A percentile compares a stretch with the other conserved stretches of the same genome.
phyloP scores from a whole-genome alignment of 2,888 invertebrate species.

The Caenorhabditis doughertyi region DNA sequence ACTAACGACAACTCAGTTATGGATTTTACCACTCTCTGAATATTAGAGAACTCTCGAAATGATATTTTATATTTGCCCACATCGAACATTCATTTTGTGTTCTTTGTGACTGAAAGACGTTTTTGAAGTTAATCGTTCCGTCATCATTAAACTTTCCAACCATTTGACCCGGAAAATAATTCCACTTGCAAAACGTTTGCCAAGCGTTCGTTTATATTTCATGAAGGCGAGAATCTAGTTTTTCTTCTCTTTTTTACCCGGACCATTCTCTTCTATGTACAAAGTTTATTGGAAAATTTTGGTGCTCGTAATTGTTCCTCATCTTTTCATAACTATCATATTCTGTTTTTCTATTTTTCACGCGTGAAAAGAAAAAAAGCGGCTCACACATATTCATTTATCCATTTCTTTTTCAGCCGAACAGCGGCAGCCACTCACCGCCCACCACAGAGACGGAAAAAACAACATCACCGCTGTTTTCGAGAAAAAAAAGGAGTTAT shows the following conservation, averaged over 20 bases:
- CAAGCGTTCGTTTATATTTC: not conserved
- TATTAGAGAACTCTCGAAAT: no score
- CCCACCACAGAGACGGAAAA: conserved; percentile 38
- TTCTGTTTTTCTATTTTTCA: conserved; percentile 18
- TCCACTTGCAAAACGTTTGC: not conserved
- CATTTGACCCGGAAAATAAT: not conserved
- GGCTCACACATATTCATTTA: conserved; percentile 15
- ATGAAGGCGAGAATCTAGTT: not conserved
- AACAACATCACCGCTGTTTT: conserved; percentile 15
- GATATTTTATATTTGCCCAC: no score
- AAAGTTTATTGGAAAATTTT: no score
- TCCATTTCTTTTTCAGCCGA: conserved; percentile 24
- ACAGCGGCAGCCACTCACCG: conserved; percentile 21
- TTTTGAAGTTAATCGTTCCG: no score
- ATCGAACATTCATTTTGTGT: no score
- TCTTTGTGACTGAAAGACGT: no score
- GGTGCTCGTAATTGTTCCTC: no score
- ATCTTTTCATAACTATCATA: conserved; percentile 13
- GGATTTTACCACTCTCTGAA: no score
- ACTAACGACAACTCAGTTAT: no score
- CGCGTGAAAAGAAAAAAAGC: not conserved
- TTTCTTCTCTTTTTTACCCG: no score
- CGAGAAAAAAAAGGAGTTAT: conserved; percentile 2
- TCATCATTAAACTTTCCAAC: not conserved
- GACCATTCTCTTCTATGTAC: no score